These are phyloP conservation scores for Pipistrellus pygmaeus DNA, from an alignment of 2,797 vertebrate species.

Conservation along the genomic window DNA sequence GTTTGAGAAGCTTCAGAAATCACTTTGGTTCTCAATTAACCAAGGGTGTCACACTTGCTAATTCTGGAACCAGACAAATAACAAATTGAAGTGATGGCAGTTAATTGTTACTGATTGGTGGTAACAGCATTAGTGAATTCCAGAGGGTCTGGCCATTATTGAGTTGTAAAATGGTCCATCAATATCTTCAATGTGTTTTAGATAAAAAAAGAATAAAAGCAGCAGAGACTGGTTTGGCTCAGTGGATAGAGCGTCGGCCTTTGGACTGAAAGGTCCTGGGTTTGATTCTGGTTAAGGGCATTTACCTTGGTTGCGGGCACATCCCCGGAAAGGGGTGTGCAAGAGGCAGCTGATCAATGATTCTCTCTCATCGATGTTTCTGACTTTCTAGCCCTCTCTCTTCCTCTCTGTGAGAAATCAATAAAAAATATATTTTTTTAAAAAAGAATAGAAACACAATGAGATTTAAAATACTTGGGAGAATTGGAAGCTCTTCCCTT, in stretches of 20 bases:
- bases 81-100: conserved; percentile 42
- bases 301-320: too few relatives aligned
- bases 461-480: conserved; percentile 55
- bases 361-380: too few relatives aligned
- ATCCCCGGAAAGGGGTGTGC: too few relatives aligned
- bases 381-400: too few relatives aligned
- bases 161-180: conserved; percentile 40
- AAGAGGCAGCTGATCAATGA: too few relatives aligned
- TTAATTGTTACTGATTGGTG: conserved; percentile 73
- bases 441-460: too few relatives aligned
- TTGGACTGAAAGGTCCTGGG: too few relatives aligned
- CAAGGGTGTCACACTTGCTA: background rate
- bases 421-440: too few relatives aligned
- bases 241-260: too few relatives aligned
- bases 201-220: conserved; percentile 71
- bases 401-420: too few relatives aligned
- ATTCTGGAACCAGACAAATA: conserved; percentile 42
- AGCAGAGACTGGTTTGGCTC: too few relatives aligned
- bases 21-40: conserved; percentile 60
- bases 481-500: conserved; percentile 47
- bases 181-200: conserved; percentile 67
- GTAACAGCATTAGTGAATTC: conserved; percentile 64
- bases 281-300: too few relatives aligned
- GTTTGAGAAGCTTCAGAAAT: conserved; percentile 41
- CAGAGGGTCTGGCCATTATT: conserved; percentile 53